A percentile compares a stretch with the other conserved stretches of the same genome.
These are phyloP conservation scores for Tigriopus japonicus DNA, from an alignment of 1,140 invertebrate genomes.

Conservation along the genomic window DNA sequence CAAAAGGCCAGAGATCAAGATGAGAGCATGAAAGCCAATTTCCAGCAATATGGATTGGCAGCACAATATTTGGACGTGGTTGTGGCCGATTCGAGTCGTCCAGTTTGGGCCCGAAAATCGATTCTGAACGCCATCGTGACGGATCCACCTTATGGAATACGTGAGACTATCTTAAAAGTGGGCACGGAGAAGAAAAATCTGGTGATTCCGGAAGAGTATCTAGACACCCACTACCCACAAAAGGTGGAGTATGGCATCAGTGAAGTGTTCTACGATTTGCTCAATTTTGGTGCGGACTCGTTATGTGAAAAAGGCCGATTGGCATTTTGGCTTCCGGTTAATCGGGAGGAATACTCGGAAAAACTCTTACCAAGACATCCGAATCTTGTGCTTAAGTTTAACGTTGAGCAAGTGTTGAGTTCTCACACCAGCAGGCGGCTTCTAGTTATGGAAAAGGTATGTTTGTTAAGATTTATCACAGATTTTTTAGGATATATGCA, in stretches of 20 bases:
- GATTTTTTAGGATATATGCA: not conserved
- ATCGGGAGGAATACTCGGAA: conserved; percentile 50
- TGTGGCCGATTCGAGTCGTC: not conserved
- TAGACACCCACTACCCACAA: not conserved
- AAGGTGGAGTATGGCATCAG: not conserved
- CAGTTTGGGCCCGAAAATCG: not conserved
- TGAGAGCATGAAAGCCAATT: conserved; percentile 12
- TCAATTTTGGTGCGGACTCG: conserved; percentile 57
- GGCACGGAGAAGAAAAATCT: not conserved
- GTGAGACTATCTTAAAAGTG: conserved; percentile 3
- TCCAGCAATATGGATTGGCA: conserved; percentile 11
- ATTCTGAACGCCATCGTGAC: not conserved
- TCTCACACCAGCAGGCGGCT: conserved; percentile 55
- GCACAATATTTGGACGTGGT: not conserved
- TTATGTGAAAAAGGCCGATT: conserved; percentile 52
- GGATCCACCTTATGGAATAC: conserved; percentile 14
- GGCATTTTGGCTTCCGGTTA: conserved; percentile 80
- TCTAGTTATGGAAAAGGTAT: conserved; percentile 65
- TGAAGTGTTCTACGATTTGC: conserved; percentile 37
- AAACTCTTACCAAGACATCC: conserved; percentile 54
- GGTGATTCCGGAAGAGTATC: not conserved
- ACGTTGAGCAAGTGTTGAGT: conserved; percentile 66
- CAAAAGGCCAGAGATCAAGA: conserved; percentile 11
- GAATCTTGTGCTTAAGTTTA: conserved; percentile 51
- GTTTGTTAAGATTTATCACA: conserved; percentile 11